Conservation (phyloP, 2,797 vertebrate genomes). For the Thalassophryne amazonica region DNA sequence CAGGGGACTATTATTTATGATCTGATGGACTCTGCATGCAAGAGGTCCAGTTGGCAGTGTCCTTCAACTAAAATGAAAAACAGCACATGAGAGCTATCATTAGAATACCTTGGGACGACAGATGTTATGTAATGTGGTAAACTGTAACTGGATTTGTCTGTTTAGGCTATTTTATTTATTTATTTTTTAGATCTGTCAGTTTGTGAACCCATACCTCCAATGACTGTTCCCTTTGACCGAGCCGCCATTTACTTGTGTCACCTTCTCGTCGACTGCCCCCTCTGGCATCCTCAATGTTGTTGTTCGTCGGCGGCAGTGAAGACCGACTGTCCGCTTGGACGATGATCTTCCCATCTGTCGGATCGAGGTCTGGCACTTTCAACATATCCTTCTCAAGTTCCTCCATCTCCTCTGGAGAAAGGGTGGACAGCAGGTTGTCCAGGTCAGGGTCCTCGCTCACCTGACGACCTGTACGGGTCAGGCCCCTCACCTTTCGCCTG, state of each 20-base stretch:
- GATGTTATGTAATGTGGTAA: constrained; percentile 3
- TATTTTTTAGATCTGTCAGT: no score
- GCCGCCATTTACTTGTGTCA: constrained; percentile 65
- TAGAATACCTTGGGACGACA: constrained; percentile 12
- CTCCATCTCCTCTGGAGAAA: constrained; percentile 94
- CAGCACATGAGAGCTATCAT: constrained; percentile 31
- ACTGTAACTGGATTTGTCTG: no score
- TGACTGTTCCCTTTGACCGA: constrained; percentile 77
- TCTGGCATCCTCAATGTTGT: constrained; percentile 45
- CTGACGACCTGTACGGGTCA: constrained; percentile 91
- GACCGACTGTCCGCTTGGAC: constrained; percentile 53
- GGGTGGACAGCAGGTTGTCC: constrained; percentile 91
- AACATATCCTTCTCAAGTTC: constrained; percentile 90
- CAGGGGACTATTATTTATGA: constrained; percentile 42
- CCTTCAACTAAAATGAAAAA: constrained; percentile 23
- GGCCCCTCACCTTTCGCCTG: constrained; percentile 77
- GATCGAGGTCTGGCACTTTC: constrained; percentile 84
- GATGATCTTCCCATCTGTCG: constrained; percentile 65
- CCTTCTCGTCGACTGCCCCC: constrained; percentile 16
- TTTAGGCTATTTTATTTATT: no score
- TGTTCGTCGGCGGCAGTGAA: constrained; percentile 32
- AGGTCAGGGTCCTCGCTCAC: constrained; percentile 98
- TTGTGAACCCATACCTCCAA: constrained; percentile 78
- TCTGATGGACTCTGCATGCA: constrained; percentile 29
- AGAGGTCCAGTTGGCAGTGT: constrained; percentile 36